Evolutionary conservation across 2,888 invertebrate species (phyloP), one percentile per base, ranked within the genome.

Genomic region (Trichopoda pennipes): DNA sequence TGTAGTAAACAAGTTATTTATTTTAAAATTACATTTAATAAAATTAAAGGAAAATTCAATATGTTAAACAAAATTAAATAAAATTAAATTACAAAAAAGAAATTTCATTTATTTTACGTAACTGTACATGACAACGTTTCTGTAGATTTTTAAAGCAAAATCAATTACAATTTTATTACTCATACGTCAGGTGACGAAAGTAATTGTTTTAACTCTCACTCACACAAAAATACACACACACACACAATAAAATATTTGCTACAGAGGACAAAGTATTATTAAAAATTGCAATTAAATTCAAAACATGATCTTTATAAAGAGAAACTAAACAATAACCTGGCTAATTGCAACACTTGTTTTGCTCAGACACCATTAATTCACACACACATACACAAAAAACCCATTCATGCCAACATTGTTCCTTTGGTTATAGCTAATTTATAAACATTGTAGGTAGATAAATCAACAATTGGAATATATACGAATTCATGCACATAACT

Each of bases 331-430:
- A 88, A 88, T 89, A 86, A 88, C 86, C 86, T 85, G 87, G 87
- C 88, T 88, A 88, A 88, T 88, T 88, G 88, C 87, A 87, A 86
- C 87, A 87, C 88, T 87, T 88, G 88, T 88, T 87, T 85, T 85
- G 28, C 44, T 68, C 73, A 68, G 68, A 85, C 80, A 68, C 56
- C 73, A 56, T 21, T 38, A 32, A 44, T 42, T 61, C 42, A 51
- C 9, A 44, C 55, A 53, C 53, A 44, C 19, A n/a, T 28, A 58
- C 38, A 28, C 38, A 47, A n/a, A 63, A 44, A 70, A 77, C 38
- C 47, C 70, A 70, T 70, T 63, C 63, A 70, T 56, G 56, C 56
- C 21, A 28, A 61, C 17, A 70, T 42, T 63, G 14, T 56, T 51
- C n/a, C 63, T 58, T 38, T n/a, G 23, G 38, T 28, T 55, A 68